Percentiles rank a stretch among this genome's conserved stretches.
Evolutionary conservation across 2,888 invertebrate genomes (phyloP).

Genomic region (Apodemia duryi): DNA sequence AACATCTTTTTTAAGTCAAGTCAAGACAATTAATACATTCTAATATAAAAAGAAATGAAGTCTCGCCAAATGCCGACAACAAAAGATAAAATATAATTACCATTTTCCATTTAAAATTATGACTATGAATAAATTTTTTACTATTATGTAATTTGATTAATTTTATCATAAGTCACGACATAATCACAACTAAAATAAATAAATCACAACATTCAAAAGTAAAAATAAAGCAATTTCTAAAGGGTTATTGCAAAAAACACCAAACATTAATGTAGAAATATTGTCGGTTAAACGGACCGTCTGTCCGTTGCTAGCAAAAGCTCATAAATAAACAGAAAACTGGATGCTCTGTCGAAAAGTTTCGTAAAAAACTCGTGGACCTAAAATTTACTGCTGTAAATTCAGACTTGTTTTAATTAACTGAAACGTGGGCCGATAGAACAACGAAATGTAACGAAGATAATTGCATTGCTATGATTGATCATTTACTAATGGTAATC

Average conservation of each 20-base stretch:
- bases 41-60: too few relatives aligned
- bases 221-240: constrained; percentile 33
- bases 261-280: constrained; percentile 42
- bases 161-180: too few relatives aligned
- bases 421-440: constrained; percentile 47
- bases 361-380: constrained; percentile 60
- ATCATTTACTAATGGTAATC: too few relatives aligned
- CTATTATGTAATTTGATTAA: too few relatives aligned
- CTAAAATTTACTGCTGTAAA: constrained; percentile 70
- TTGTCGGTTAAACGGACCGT: constrained; percentile 59
- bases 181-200: neutral
- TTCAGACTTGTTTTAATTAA: constrained; percentile 74
- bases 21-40: too few relatives aligned
- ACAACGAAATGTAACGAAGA: constrained; percentile 35
- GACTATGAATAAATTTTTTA: too few relatives aligned
- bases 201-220: neutral
- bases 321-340: constrained; percentile 76
- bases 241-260: constrained; percentile 57
- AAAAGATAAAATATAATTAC: too few relatives aligned
- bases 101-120: too few relatives aligned
- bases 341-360: constrained; percentile 75
- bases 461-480: constrained; percentile 32
- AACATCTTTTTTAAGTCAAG: too few relatives aligned
- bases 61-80: too few relatives aligned
- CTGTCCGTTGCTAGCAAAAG: constrained; percentile 62